Evolutionary conservation across 2,797 vertebrate species (phyloP), one percentile per base, ranked within the genome.

Genomic region (Danio choprae): DNA sequence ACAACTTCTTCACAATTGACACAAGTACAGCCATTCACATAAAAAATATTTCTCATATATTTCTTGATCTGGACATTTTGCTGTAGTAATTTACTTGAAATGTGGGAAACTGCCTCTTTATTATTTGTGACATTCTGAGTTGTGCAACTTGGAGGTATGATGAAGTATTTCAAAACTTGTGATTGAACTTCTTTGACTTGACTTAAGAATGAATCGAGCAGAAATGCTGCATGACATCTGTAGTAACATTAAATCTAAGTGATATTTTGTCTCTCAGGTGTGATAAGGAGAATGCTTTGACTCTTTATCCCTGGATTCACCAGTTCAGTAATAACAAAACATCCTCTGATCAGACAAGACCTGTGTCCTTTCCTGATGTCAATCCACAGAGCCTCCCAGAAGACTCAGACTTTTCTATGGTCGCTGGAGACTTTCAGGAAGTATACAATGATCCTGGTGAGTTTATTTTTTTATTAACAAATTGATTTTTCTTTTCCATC

Each of bases 241-340:
- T 60, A 18, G 13, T 79, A 13, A 65, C 7, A n/a, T 4, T 6
- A 5, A 55, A 20, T 9, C 43, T 55, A 16, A 69, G n/a, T 76
- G 11, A 6, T 5, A 38, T 48, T 12, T 10, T 76, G 50, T 56
- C 76, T 85, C 77, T 85, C 86, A 99, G 98, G 95, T 99, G 97
- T 92, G 96, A 96, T 89, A 90, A 95, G 89, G 92, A 97, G 88
- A 98, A 99, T 84, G 94, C 95, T 81, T 91, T 95, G 89, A 97
- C 95, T 80, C 91, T 99, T 90, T 99, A 98, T 90, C 98, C 98
- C 62, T 99, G 98, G 98, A 96, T 99, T 88, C 98, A 99, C 93
- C 98, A 99, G 87, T 99, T 98, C 92, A 99, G 98, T 91, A 99
- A 99, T 94, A 99, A 98, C 90, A 95, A 95, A 91, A 95, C 91